These are phyloP conservation scores for Gymnarchus niloticus DNA, from an alignment of 2,113 vertebrate species.

Conservation along the genomic window DNA sequence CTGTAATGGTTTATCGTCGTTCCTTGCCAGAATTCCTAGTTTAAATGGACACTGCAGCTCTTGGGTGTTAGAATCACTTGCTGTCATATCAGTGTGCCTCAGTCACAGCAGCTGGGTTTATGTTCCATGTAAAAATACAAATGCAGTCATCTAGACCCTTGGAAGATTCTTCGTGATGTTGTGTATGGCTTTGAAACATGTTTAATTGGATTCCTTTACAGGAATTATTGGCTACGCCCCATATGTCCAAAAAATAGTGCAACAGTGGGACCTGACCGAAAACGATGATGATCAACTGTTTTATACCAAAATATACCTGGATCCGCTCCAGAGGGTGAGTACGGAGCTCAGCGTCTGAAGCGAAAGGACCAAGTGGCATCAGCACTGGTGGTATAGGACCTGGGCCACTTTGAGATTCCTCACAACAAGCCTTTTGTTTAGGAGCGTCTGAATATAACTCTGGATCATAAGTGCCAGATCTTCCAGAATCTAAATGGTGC, in stretches of 20 bases:
- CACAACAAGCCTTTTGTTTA: conserved; percentile 42
- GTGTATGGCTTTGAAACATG: not conserved
- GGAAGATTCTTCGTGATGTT: not conserved
- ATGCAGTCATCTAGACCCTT: not conserved
- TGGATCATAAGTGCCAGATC: conserved; percentile 93
- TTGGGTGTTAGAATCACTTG: conserved; percentile 37
- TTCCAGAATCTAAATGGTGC: conserved; percentile 94
- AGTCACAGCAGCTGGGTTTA: conserved; percentile 29
- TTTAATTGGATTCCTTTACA: conserved; percentile 50
- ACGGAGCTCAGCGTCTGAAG: too few relatives aligned
- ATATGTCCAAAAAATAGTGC: conserved; percentile 71
- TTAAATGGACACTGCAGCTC: conserved; percentile 15
- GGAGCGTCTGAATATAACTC: conserved; percentile 82
- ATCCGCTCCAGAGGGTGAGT: conserved; percentile 77
- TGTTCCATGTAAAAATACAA: not conserved
- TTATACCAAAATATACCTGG: conserved; percentile 92
- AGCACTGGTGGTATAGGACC: not conserved
- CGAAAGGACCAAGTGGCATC: too few relatives aligned
- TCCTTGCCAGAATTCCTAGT: conserved; percentile 40
- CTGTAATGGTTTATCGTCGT: conserved; percentile 31
- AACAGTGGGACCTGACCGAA: conserved; percentile 89
- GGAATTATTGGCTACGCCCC: conserved; percentile 90
- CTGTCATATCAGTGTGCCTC: conserved; percentile 33
- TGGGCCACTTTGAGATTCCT: not conserved
- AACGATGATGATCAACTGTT: conserved; percentile 97